These are phyloP conservation scores for Mya arenaria DNA, from an alignment of 1,140 invertebrate species.

Conservation along the genomic window DNA sequence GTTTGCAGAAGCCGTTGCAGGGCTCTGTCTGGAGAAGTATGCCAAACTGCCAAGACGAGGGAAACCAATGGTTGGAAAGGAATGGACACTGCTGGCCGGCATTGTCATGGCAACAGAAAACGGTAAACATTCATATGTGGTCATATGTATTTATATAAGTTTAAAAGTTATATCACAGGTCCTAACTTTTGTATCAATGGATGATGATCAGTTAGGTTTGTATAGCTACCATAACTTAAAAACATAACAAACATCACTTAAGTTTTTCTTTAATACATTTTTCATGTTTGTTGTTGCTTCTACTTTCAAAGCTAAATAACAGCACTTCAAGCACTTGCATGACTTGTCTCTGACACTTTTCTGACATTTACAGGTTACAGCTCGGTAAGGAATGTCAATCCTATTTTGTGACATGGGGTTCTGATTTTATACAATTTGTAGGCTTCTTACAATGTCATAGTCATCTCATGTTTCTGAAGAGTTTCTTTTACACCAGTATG, in stretches of 20 bases:
- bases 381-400: too few relatives aligned
- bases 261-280: background rate
- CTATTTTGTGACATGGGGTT: too few relatives aligned
- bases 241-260: background rate
- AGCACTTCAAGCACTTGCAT: too few relatives aligned
- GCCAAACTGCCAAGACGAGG: constrained; percentile 88
- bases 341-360: too few relatives aligned
- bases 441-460: too few relatives aligned
- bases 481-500: too few relatives aligned
- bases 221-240: background rate
- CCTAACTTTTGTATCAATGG: background rate
- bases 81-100: constrained; percentile 93
- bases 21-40: constrained; percentile 85
- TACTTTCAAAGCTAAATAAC: too few relatives aligned
- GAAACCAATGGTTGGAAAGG: constrained; percentile 86
- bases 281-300: background rate
- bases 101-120: constrained; percentile 82
- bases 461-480: too few relatives aligned
- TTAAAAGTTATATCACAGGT: background rate
- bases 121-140: background rate
- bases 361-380: too few relatives aligned
- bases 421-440: too few relatives aligned
- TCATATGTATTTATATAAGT: background rate
- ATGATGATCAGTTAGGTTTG: background rate
- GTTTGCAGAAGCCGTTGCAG: constrained; percentile 82